Evolutionary conservation across 2,113 vertebrate genomes (phyloP), one percentile per base, ranked within the genome.

Genomic region (zebrafish (Danio rerio)): DNA sequence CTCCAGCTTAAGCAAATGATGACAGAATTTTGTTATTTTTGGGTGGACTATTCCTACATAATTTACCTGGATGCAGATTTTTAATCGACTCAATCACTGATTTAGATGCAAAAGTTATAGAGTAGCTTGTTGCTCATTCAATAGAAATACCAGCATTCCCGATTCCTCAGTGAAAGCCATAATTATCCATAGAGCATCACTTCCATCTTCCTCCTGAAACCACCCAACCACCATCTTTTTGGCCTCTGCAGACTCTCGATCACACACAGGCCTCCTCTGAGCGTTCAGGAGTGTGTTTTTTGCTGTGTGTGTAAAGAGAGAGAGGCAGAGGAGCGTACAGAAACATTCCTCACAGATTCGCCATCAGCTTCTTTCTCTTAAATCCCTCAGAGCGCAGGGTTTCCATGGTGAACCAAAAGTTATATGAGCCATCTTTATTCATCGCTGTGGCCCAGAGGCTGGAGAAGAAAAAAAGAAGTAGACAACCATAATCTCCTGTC

Each of bases 361-460:
- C 66, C 78, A 72, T 77, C 80, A 61, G 76, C 52, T 47, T 73
- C 82, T 72, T 82, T 74, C 73, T 84, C 83, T 81, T 80, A 74
- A 87, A 84, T 82, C 82, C 76, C 77, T 73, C 75, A 7, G 68
- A 77, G 55, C 69, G 53, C 43, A 15, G 55, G 49, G 87, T 86
- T 87, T 88, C 88, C 84, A 88, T 87, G 87, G 88, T 72, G 85
- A 86, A 78, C 31, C 21, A 43, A 68, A 85, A 82, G 73, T 82
- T 84, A 83, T 83, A 21, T 69, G 84, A 81, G 81, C 82, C 83
- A 85, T 88, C 71, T 83, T 89, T 87, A 88, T 87, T 86, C 85
- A 84, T 83, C 83, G 78, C 68, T 66, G 72, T 74, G 50, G 40
- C 66, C 59, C 31, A n/a, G 18, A 63, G 65, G 71, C 70, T 59